Conservation (phyloP, 2,113 vertebrate species). For the Phalacrocorax carbo region DNA sequence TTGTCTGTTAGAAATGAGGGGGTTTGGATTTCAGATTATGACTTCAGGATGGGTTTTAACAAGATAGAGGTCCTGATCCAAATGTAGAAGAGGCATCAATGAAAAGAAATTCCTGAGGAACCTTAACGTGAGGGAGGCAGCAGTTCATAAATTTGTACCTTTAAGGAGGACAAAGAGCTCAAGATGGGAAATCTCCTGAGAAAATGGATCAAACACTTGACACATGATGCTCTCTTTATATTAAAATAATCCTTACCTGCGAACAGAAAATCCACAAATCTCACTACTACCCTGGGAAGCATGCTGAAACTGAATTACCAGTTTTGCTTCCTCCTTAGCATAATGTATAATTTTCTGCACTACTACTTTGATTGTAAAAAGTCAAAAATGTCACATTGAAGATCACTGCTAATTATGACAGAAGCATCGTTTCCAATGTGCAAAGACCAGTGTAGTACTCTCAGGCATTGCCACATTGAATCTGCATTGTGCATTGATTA, state of each 20-base stretch:
- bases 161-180: not conserved
- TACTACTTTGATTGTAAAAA: not conserved
- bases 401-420: not conserved
- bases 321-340: not conserved
- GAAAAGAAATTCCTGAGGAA: not conserved
- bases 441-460: not conserved
- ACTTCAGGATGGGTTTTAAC: not conserved
- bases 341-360: not conserved
- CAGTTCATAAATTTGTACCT: not conserved
- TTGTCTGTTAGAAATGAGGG: not conserved
- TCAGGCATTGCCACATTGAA: not conserved
- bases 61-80: not conserved
- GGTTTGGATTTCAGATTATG: not conserved
- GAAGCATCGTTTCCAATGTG: not conserved
- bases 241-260: not conserved
- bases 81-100: not conserved
- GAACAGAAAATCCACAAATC: not conserved
- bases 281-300: not conserved
- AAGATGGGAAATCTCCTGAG: not conserved
- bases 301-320: not conserved
- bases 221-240: not conserved
- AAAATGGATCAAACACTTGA: not conserved
- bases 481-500: not conserved
- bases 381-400: not conserved
- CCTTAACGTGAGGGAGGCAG: not conserved